A percentile compares a stretch with the other conserved stretches of the same genome.
phyloP scores from a whole-genome alignment of 2,888 invertebrate species.

The Axea sp. region DNA sequence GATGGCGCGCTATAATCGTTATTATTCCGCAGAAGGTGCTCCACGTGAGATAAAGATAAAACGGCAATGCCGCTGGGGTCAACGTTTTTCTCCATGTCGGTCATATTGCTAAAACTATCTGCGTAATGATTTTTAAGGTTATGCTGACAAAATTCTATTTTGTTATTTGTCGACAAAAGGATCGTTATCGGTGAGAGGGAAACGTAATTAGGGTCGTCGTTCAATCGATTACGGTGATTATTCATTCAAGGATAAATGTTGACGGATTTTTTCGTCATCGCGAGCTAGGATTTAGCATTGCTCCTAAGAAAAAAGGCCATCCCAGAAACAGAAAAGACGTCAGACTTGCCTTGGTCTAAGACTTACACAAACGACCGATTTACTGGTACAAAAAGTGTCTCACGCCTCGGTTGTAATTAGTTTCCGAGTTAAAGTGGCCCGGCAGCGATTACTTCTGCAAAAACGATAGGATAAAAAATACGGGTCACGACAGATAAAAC shows the following conservation, averaged over 20 bases:
- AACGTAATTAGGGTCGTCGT: constrained; percentile 28
- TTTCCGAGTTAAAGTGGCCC: constrained; percentile 74
- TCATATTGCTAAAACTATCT: constrained; percentile 11
- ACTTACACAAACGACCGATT: constrained; percentile 21
- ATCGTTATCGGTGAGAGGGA: constrained; percentile 10
- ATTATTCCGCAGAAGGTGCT: constrained; percentile 37
- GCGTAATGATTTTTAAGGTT: constrained; percentile 21
- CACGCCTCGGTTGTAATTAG: constrained; percentile 74
- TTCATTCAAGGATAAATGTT: constrained; percentile 7
- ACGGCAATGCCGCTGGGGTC: constrained; percentile 22
- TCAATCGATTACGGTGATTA: too few species aligned
- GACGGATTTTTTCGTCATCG: constrained; percentile 1
- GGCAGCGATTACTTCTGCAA: constrained; percentile 63
- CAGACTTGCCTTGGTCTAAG: constrained; percentile 47
- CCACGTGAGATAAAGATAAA: constrained; percentile 37
- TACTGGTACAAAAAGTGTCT: constrained; percentile 69
- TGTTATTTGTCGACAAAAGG: not conserved
- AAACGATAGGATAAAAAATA: constrained; percentile 67
- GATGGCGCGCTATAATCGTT: constrained; percentile 47
- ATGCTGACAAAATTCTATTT: constrained; percentile 2
- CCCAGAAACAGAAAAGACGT: constrained; percentile 58
- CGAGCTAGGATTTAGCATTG: too few species aligned
- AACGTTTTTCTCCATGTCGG: not conserved
- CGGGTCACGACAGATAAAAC: constrained; percentile 70
- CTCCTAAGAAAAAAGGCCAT: constrained; percentile 32